These are phyloP conservation scores for Scalopus aquaticus DNA, from an alignment of 2,113 vertebrate species.

Conservation along the genomic window DNA sequence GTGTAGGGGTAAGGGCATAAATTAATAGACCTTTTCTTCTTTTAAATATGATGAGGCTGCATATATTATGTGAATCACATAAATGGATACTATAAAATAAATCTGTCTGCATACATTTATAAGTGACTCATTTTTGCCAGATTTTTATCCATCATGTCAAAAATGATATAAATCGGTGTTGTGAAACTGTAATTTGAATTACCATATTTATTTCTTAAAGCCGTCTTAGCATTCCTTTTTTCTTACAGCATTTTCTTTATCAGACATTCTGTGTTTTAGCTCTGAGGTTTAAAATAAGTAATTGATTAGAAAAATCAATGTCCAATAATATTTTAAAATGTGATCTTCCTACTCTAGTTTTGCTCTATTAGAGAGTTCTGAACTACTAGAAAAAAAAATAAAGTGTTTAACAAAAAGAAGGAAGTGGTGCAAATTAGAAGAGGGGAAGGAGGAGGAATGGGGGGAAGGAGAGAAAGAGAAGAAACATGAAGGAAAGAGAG, in stretches of 20 bases:
- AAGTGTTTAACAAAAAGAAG: no score
- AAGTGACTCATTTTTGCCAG: not conserved
- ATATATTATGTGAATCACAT: not conserved
- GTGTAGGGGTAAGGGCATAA: not conserved
- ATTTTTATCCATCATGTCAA: not conserved
- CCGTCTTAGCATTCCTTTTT: not conserved
- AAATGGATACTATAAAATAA: not conserved
- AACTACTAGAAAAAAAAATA: no score
- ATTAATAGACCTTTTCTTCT: not conserved
- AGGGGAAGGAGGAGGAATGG: not conserved
- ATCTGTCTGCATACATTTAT: not conserved
- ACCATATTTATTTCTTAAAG: not conserved
- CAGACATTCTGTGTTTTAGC: not conserved
- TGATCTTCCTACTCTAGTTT: not conserved
- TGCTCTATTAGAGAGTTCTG: not conserved
- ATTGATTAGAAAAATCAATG: not conserved
- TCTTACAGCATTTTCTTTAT: not conserved
- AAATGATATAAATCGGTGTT: not conserved
- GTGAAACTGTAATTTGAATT: not conserved
- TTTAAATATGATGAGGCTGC: not conserved
- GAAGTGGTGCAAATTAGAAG: no score
- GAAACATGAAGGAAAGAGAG: accelerated
- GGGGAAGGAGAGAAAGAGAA: accelerated
- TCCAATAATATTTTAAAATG: not conserved
- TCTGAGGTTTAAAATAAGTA: not conserved